These are phyloP conservation scores for Climacteris rufus DNA, from an alignment of 2,113 vertebrate species.

Conservation along the genomic window DNA sequence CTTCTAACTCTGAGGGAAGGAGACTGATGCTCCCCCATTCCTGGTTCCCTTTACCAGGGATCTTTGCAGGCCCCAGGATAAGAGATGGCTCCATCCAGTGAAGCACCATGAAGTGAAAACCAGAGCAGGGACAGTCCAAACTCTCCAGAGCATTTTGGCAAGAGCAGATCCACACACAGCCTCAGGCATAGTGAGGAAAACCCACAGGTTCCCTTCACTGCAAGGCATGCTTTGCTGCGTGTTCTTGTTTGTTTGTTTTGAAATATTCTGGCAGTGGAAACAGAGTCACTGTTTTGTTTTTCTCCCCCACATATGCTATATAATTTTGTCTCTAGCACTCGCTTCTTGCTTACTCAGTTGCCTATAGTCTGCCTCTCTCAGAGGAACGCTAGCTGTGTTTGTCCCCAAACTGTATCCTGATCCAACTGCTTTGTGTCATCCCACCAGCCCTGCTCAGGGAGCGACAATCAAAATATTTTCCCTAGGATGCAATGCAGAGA, in stretches of 20 bases:
- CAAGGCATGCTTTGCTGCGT: neutral
- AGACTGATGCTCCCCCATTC: neutral
- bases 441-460: slow-evolving; percentile 11
- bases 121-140: neutral
- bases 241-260: slow-evolving; percentile 58
- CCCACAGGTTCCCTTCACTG: neutral
- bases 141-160: rapidly evolving
- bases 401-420: slow-evolving; percentile 43
- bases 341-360: slow-evolving; percentile 61
- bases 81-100: neutral
- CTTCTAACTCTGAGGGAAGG: rapidly evolving
- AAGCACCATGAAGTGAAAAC: neutral
- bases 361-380: slow-evolving; percentile 48
- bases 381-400: slow-evolving; percentile 53
- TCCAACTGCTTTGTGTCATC: slow-evolving; percentile 61
- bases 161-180: neutral
- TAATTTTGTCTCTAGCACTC: slow-evolving; percentile 30
- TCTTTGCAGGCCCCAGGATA: neutral
- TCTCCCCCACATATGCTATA: slow-evolving; percentile 61
- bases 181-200: neutral
- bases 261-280: slow-evolving; percentile 53
- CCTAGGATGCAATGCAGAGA: neutral
- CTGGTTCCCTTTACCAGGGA: neutral
- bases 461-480: slow-evolving; percentile 6
- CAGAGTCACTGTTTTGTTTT: slow-evolving; percentile 61